Evolutionary conservation across 2,113 vertebrate species (phyloP).

Genomic region (Notarius quadriscutis): DNA sequence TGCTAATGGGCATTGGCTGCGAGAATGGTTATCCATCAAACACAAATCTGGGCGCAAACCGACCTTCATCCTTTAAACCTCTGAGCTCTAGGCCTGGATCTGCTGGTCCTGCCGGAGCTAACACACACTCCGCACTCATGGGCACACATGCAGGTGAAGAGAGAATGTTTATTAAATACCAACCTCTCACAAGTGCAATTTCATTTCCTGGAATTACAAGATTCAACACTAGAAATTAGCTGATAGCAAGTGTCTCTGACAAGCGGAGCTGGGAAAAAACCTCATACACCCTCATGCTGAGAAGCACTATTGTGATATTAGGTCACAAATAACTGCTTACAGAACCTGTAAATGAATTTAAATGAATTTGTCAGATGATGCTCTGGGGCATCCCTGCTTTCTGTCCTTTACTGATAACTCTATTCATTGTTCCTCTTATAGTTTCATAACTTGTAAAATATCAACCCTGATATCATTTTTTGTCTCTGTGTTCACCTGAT

Average conservation of each 20-base stretch:
- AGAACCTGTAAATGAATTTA: not conserved
- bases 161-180: not conserved
- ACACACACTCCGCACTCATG: conserved; percentile 66
- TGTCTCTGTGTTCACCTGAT: not conserved
- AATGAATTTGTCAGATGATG: not conserved
- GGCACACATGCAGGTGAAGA: conserved; percentile 68
- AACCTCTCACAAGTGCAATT: not conserved
- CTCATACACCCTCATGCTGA: not conserved
- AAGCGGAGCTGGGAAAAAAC: not conserved
- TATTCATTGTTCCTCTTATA: not conserved
- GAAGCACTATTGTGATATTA: not conserved
- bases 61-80: conserved; percentile 69
- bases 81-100: conserved; percentile 67
- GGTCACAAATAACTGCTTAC: not conserved
- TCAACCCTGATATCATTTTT: not conserved
- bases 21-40: conserved; percentile 71
- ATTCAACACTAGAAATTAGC: not conserved
- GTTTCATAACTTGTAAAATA: not conserved
- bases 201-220: not conserved
- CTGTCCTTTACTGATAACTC: not conserved
- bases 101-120: conserved; percentile 52
- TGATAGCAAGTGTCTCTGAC: not conserved
- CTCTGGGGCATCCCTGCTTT: not conserved
- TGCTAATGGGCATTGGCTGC: conserved; percentile 66
- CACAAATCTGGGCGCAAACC: conserved; percentile 66